Conservation (phyloP, 2,888 invertebrate species). For the Zele albiditarsus region DNA sequence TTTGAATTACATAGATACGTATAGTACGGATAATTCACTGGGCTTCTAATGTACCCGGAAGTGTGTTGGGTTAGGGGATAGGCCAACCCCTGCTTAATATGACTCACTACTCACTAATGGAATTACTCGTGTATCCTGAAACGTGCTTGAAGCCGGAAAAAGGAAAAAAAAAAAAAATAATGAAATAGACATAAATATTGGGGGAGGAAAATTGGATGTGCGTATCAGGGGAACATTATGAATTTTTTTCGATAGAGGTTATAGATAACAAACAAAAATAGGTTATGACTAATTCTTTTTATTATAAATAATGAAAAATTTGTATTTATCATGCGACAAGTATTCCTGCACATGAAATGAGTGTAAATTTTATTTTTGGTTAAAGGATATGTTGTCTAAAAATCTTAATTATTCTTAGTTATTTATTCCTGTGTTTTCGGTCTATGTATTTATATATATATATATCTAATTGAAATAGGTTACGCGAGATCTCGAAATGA, state of each 20-base stretch:
- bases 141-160: background rate
- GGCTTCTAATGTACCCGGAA: background rate
- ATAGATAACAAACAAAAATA: background rate
- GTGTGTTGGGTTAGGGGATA: slow-evolving; percentile 18
- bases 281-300: background rate
- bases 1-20: slow-evolving; percentile 20
- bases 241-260: background rate
- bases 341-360: too few species aligned
- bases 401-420: too few species aligned
- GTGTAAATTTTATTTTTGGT: too few species aligned
- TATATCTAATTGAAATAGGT: too few species aligned
- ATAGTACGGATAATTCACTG: background rate
- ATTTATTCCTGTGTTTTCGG: too few species aligned
- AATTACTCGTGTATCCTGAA: slow-evolving; percentile 21
- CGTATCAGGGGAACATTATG: too few species aligned
- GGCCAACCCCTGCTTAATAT: slow-evolving; percentile 26
- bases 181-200: background rate
- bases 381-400: too few species aligned
- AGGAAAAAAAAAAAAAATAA: background rate
- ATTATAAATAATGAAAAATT: too few species aligned
- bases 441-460: too few species aligned
- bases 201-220: background rate
- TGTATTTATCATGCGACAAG: too few species aligned
- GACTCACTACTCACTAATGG: slow-evolving; percentile 39
- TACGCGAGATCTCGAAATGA: too few species aligned